phyloP scores from a whole-genome alignment of 1,140 invertebrate species.

The Achroia grisella region DNA sequence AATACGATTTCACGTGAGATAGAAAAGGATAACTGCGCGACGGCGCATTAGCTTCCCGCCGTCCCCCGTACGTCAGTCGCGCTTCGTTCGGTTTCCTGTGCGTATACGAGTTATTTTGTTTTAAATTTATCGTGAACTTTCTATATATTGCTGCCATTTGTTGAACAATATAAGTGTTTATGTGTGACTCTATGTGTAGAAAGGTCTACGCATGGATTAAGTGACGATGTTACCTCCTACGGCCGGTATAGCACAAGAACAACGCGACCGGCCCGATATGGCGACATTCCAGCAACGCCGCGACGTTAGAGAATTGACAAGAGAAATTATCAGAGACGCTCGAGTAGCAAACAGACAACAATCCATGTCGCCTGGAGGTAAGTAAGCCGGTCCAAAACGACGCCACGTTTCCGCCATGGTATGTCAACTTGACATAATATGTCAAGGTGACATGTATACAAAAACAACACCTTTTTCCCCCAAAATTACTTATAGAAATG shows the following conservation, averaged over 20 bases:
- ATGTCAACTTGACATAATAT: constrained; percentile 65
- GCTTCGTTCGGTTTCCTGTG: constrained; percentile 53
- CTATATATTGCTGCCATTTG: constrained; percentile 20
- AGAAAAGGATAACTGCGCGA: constrained; percentile 45
- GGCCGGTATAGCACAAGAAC: constrained; percentile 59
- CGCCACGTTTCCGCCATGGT: constrained; percentile 70
- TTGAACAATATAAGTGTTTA: constrained; percentile 24
- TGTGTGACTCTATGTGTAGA: constrained; percentile 29
- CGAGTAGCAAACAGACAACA: constrained; percentile 56
- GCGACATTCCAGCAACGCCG: constrained; percentile 57
- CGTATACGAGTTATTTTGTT: constrained; percentile 41
- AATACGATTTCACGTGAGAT: constrained; percentile 13
- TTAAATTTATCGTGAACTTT: constrained; percentile 28
- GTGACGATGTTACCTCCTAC: constrained; percentile 69
- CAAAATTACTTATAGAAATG: constrained; percentile 32
- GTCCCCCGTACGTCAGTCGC: constrained; percentile 55
- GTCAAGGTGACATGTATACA: constrained; percentile 69
- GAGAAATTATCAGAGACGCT: constrained; percentile 63
- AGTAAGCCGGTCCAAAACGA: constrained; percentile 58
- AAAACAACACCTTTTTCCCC: constrained; percentile 50
- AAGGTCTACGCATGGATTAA: constrained; percentile 56
- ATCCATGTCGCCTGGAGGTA: constrained; percentile 65
- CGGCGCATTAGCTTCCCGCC: constrained; percentile 68
- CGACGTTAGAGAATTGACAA: constrained; percentile 61
- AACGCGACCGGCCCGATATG: constrained; percentile 60